These are phyloP conservation scores for Nephotettix cincticeps DNA, from an alignment of 1,140 invertebrate species.

Conservation along the genomic window DNA sequence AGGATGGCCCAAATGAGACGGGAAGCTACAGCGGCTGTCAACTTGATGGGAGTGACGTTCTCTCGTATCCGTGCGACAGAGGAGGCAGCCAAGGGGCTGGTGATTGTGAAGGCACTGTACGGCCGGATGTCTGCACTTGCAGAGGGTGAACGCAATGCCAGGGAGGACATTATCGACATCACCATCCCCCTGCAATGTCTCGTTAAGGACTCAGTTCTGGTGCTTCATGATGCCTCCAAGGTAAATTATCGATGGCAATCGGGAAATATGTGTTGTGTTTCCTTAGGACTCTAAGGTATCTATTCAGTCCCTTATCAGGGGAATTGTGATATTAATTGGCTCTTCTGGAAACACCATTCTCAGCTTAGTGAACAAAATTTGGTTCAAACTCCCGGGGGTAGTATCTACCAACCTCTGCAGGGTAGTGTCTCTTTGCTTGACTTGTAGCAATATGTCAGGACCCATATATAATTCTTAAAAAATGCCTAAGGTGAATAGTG, in stretches of 20 bases:
- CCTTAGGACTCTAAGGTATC: too few relatives aligned
- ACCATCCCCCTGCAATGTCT: slow-evolving; percentile 91
- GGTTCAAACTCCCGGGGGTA: too few relatives aligned
- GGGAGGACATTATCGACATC: slow-evolving; percentile 80
- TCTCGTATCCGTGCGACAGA: slow-evolving; percentile 73
- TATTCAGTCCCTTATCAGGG: too few relatives aligned
- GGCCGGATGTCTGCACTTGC: slow-evolving; percentile 57
- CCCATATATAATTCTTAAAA: too few relatives aligned
- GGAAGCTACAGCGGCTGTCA: slow-evolving; percentile 81
- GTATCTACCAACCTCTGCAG: too few relatives aligned
- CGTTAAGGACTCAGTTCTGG: slow-evolving; percentile 85
- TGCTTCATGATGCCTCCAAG: slow-evolving; percentile 84
- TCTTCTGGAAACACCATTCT: too few relatives aligned
- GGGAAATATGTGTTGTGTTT: too few relatives aligned
- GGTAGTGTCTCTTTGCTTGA: too few relatives aligned
- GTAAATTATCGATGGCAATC: slow-evolving; percentile 54
- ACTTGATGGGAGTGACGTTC: slow-evolving; percentile 85
- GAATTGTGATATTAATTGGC: too few relatives aligned
- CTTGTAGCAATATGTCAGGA: too few relatives aligned
- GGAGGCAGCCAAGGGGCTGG: slow-evolving; percentile 72
- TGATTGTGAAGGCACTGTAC: slow-evolving; percentile 86
- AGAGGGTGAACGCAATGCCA: slow-evolving; percentile 6
- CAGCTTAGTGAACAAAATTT: too few relatives aligned
- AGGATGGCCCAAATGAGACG: slow-evolving; percentile 74
- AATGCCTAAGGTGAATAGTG: too few relatives aligned